These are phyloP conservation scores for Labia minor DNA, from an alignment of 2,888 invertebrate species.

Conservation along the genomic window DNA sequence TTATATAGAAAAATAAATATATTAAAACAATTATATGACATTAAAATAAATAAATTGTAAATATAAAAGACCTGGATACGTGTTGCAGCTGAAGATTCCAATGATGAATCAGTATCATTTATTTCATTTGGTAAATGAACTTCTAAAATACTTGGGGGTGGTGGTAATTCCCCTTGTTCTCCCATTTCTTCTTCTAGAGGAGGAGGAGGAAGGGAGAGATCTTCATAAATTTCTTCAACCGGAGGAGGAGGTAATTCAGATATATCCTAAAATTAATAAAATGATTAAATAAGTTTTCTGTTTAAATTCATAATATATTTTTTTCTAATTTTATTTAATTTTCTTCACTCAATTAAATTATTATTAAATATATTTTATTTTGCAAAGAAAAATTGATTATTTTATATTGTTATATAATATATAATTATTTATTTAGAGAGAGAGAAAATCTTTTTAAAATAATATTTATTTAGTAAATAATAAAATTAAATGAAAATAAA, in stretches of 20 bases:
- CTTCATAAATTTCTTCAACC: not conserved
- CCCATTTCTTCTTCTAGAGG: not conserved
- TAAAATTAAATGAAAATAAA: no score
- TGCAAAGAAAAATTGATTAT: no score
- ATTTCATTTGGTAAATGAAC: not conserved
- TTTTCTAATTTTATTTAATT: no score
- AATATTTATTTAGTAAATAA: not conserved
- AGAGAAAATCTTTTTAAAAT: not conserved
- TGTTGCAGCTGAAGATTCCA: constrained; percentile 27
- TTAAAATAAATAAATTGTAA: no score
- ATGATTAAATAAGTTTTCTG: no score
- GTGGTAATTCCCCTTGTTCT: not conserved
- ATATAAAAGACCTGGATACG: constrained; percentile 26
- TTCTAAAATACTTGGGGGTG: not conserved
- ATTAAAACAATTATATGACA: no score
- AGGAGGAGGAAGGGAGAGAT: not conserved
- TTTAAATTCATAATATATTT: no score
- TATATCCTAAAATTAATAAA: not conserved
- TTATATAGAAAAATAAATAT: no score
- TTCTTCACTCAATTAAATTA: no score
- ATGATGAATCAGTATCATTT: constrained; percentile 20
- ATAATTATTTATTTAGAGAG: no score
- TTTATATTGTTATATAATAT: no score
- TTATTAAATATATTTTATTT: no score
- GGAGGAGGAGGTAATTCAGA: not conserved